phyloP scores from a whole-genome alignment of 2,113 vertebrate genomes.

The Siniperca chuatsi region DNA sequence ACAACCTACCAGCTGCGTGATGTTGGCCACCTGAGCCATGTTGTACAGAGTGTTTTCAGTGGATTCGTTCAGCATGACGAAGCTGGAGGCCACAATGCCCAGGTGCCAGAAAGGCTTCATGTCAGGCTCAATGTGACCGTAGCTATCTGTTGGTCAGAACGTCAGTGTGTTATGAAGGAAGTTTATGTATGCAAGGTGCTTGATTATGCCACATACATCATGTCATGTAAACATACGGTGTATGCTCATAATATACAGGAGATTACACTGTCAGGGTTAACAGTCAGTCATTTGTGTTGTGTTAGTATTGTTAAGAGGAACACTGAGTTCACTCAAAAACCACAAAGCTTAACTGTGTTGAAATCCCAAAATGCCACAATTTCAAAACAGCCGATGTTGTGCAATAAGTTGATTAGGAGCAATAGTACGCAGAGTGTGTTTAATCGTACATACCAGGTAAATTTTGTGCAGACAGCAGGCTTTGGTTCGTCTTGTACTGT shows the following conservation, averaged over 20 bases:
- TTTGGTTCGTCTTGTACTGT: slow-evolving; percentile 77
- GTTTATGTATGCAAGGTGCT: background rate
- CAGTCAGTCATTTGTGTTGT: background rate
- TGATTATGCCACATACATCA: background rate
- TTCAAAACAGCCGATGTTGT: background rate
- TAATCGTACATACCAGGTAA: slow-evolving; percentile 87
- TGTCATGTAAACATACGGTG: background rate
- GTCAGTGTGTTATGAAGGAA: background rate
- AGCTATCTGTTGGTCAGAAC: slow-evolving; percentile 83
- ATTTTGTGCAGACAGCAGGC: slow-evolving; percentile 81
- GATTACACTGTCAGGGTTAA: background rate
- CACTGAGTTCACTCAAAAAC: background rate
- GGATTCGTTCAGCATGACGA: slow-evolving; percentile 90
- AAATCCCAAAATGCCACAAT: slow-evolving; percentile 7
- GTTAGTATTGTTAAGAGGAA: background rate
- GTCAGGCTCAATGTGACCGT: slow-evolving; percentile 85
- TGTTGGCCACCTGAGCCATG: slow-evolving; percentile 86
- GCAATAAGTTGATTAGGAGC: background rate
- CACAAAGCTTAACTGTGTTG: slow-evolving; percentile 1
- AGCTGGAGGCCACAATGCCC: slow-evolving; percentile 86
- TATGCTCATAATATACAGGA: background rate
- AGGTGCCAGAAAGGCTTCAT: slow-evolving; percentile 89
- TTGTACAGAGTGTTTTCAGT: slow-evolving; percentile 89
- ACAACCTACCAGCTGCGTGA: slow-evolving; percentile 92
- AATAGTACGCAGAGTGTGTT: background rate